These are phyloP conservation scores for Pherbina coryleti DNA, from an alignment of 2,888 invertebrate species.

Conservation along the genomic window DNA sequence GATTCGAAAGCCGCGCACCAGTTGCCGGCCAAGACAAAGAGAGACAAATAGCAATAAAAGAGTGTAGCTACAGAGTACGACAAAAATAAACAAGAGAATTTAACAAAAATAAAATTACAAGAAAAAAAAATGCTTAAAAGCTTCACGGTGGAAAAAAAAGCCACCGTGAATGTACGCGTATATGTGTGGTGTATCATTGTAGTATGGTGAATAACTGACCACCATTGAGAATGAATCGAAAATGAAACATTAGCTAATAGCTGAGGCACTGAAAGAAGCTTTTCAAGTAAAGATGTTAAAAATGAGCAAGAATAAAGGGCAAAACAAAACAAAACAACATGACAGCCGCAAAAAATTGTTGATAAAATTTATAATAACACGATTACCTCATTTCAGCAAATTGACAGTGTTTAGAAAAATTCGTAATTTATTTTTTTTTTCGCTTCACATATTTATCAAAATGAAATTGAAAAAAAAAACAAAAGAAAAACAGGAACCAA, in stretches of 20 bases:
- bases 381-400: conserved; percentile 62
- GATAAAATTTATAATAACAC: conserved; percentile 62
- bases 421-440: neutral
- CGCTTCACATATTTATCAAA: neutral
- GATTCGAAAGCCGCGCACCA: conserved; percentile 18
- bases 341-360: conserved; percentile 44
- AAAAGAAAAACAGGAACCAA: neutral
- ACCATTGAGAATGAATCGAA: neutral
- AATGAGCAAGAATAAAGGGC: neutral
- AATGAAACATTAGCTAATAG: neutral
- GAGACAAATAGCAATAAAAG: neutral
- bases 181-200: too few relatives aligned
- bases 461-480: neutral
- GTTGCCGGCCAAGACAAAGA: conserved; percentile 5
- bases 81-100: neutral
- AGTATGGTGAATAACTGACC: too few relatives aligned
- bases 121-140: too few relatives aligned
- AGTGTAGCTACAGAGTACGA: neutral
- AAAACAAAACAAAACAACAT: conserved; percentile 33
- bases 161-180: too few relatives aligned
- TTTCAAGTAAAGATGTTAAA: neutral
- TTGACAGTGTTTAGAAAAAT: conserved; percentile 4
- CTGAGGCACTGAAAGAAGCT: neutral
- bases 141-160: too few relatives aligned
- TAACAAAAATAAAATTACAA: neutral